Percentiles rank a stretch among this genome's conserved stretches.
phyloP scores from a whole-genome alignment of 2,888 invertebrate genomes.

The Cantharis rufa region DNA sequence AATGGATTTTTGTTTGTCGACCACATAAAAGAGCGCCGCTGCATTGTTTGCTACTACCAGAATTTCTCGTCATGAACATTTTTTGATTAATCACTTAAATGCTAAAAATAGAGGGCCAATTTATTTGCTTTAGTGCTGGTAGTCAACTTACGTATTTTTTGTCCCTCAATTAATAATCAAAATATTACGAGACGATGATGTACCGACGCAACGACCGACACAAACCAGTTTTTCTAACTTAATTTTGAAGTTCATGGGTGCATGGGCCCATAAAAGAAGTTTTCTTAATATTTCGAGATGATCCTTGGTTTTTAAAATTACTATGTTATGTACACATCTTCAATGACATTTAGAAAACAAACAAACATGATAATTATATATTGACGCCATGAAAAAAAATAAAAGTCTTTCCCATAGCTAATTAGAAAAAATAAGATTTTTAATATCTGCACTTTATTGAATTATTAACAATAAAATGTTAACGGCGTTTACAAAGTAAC shows the following conservation, averaged over 20 bases:
- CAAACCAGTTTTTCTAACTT: background rate
- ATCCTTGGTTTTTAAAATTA: background rate
- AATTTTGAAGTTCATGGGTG: background rate
- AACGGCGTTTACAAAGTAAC: background rate
- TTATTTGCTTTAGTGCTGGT: background rate
- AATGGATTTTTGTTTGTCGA: background rate
- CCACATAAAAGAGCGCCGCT: background rate
- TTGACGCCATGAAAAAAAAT: background rate
- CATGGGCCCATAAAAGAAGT: background rate
- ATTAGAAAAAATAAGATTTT: background rate
- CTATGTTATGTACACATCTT: background rate
- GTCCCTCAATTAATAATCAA: background rate
- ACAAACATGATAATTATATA: background rate
- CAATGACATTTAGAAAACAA: background rate
- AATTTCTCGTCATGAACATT: background rate
- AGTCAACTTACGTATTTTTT: background rate
- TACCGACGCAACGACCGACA: background rate
- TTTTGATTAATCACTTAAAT: background rate
- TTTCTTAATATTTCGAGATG: background rate
- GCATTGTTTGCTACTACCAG: background rate
- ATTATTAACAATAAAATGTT: slow-evolving; percentile 10
- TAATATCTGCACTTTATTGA: background rate
- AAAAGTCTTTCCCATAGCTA: background rate
- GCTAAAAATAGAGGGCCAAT: background rate
- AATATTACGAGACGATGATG: background rate